Evolutionary conservation across 2,888 invertebrate species (phyloP).

Genomic region (Abrostola triplasia): DNA sequence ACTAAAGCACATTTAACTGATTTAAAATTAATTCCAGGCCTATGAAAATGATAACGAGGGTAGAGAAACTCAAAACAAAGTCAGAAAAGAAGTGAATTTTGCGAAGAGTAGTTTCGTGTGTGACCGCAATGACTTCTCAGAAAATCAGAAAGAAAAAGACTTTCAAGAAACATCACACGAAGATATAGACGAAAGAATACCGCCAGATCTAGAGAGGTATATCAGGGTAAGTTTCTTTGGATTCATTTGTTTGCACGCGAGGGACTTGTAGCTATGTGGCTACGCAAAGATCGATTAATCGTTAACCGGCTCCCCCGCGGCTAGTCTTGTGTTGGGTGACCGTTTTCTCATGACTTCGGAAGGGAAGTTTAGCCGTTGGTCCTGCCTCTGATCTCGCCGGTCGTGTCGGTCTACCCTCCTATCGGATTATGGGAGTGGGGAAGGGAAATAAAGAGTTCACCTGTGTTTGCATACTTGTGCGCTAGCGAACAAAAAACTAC

Average conservation of each 20-base stretch:
- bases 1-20: background rate
- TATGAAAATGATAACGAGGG: constrained; percentile 60
- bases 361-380: no score
- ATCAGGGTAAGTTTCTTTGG: constrained; percentile 72
- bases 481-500: no score
- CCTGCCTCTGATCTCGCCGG: no score
- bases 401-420: no score
- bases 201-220: constrained; percentile 80
- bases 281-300: no score
- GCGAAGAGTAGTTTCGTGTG: constrained; percentile 43
- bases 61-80: constrained; percentile 13
- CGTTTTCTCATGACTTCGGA: no score
- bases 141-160: constrained; percentile 55
- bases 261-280: no score
- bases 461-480: no score
- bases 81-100: constrained; percentile 63
- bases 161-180: constrained; percentile 32
- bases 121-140: constrained; percentile 56
- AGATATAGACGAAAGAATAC: constrained; percentile 69
- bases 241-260: background rate
- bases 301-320: no score
- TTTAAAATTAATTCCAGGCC: constrained; percentile 55
- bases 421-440: no score
- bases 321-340: no score
- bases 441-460: no score